A percentile compares a stretch with the other conserved stretches of the same genome.
Conservation (phyloP, 2,797 vertebrate genomes). For the Austrolebias charrua region DNA sequence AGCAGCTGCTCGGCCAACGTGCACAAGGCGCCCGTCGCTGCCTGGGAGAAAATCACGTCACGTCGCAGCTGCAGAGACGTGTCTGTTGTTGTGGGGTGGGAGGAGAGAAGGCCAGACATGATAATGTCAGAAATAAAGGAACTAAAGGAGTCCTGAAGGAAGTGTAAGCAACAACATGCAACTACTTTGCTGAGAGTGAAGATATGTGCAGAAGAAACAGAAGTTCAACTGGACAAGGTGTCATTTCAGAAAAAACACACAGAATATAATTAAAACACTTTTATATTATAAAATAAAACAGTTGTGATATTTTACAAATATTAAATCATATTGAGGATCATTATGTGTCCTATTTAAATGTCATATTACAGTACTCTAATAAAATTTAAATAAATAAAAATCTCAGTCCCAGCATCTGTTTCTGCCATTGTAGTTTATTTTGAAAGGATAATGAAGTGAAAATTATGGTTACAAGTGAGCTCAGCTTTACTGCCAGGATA, state of each 20-base stretch:
- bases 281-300: not conserved
- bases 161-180: not conserved
- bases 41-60: constrained; percentile 95
- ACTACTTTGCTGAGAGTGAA: not conserved
- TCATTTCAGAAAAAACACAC: constrained; percentile 19
- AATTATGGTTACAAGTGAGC: no score
- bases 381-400: no score
- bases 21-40: constrained; percentile 88
- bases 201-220: not conserved
- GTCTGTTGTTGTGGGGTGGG: constrained; percentile 74
- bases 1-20: constrained; percentile 92
- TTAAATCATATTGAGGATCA: constrained; percentile 14
- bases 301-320: no score
- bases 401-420: no score
- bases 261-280: not conserved
- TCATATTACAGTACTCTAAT: no score
- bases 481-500: no score
- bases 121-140: constrained; percentile 10
- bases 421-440: no score
- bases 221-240: not conserved
- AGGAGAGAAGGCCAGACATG: not conserved
- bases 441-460: no score
- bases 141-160: not conserved
- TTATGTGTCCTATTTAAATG: constrained; percentile 16
- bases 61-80: constrained; percentile 91